Evolutionary conservation across 2,113 vertebrate genomes (phyloP), one percentile per base, ranked within the genome.

Genomic region (Pseudopodoces humilis): DNA sequence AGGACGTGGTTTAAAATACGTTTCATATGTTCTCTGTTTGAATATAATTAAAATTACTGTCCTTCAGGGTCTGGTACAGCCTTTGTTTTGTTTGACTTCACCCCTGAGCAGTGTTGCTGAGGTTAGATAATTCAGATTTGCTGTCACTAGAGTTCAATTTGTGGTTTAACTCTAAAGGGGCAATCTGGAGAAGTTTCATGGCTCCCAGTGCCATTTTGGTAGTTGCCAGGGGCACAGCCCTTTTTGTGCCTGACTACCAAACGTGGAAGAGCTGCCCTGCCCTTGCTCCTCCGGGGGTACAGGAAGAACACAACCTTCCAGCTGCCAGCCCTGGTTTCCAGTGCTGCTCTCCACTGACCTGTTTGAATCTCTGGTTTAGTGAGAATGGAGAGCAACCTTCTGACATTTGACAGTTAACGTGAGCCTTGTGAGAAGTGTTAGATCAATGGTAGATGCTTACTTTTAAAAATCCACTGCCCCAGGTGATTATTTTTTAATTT

Each of bases 61-160:
- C 35, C 49, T 77, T 78, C 33, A 15, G 35, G 31, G 41, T 47
- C 50, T 64, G n/a, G n/a, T 52, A 31, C 79, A 92, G 25, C 30
- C 33, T 96, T 88, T 82, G n/a, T 67, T 89, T 70, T 50, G 28
- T 68, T 80, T 94, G 79, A 68, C 71, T 90, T 90, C 82, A 76
- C 20, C 56, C 35, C 58, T 27, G 83, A 88, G 70, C 59, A 65
- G 67, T 75, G 69, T 39, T 72, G 68, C 56, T 69, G 83, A 59
- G 65, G 72, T 71, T 91, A 50, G 78, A 21, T 85, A 88, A 83
- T 84, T 94, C 84, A 52, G 70, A 41, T 55, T 85, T 74, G 47
- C 50, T 92, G 77, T 74, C 35, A 24, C 33, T 68, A 2, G 37
- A 52, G 47, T 65, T 90, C 56, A 33, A 0, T 69, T 82, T 84